Conservation (phyloP, 2,888 invertebrate species). For the Papilio demoleus region DNA sequence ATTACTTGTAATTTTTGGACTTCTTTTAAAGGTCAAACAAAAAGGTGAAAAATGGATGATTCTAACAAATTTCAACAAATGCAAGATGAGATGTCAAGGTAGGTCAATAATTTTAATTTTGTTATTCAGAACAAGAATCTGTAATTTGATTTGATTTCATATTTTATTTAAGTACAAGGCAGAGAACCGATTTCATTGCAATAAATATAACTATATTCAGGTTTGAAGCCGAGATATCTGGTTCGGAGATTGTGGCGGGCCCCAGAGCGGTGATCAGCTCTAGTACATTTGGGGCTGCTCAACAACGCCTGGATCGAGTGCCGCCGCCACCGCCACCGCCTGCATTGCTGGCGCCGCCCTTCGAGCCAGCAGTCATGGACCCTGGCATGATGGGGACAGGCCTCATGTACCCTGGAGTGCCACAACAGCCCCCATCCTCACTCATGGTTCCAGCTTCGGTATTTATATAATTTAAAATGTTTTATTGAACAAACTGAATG, state of each 20-base stretch:
- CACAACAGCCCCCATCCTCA: constrained; percentile 85
- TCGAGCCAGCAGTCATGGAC: constrained; percentile 56
- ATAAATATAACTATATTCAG: constrained; percentile 67
- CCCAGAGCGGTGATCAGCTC: constrained; percentile 88
- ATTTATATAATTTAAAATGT: no score
- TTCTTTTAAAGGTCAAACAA: constrained; percentile 74
- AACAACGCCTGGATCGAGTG: constrained; percentile 85
- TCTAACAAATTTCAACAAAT: constrained; percentile 88
- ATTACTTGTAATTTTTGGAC: constrained; percentile 78
- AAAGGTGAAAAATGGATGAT: constrained; percentile 72
- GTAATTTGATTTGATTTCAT: no score
- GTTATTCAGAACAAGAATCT: background rate
- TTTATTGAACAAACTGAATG: no score
- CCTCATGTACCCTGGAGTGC: constrained; percentile 84
- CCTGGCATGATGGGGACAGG: constrained; percentile 62
- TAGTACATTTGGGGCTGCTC: constrained; percentile 88
- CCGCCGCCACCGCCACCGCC: constrained; percentile 70
- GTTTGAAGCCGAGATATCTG: constrained; percentile 94
- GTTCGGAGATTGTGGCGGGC: constrained; percentile 78
- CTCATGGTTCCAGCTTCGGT: constrained; percentile 89
- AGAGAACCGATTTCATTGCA: no score
- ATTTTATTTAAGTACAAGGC: no score
- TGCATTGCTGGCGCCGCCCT: constrained; percentile 56
- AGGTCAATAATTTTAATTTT: constrained; percentile 44
- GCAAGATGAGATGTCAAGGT: constrained; percentile 97